Evolutionary conservation across 2,888 invertebrate species (phyloP).

Genomic region (Spilarctia lutea): DNA sequence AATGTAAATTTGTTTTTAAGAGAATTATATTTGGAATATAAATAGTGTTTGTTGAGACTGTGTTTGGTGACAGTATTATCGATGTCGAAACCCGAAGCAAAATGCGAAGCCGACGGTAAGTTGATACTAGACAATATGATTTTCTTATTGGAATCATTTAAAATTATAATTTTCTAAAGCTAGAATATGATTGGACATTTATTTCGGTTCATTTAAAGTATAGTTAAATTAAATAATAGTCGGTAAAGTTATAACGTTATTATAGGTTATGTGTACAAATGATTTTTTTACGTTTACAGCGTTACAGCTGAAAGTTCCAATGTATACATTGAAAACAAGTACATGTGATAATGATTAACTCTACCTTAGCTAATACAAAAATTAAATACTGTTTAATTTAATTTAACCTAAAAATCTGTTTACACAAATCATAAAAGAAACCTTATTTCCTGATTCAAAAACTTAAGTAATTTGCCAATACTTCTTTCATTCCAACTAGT

Average conservation of each 20-base stretch:
- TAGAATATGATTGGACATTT: not conserved
- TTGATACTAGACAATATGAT: constrained; percentile 7
- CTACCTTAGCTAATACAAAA: not conserved
- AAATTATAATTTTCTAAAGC: not conserved
- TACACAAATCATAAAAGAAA: not conserved
- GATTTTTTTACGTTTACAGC: not conserved
- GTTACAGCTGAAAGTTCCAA: not conserved
- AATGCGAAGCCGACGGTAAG: constrained; percentile 64
- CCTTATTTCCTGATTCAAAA: not conserved
- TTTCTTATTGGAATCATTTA: not conserved
- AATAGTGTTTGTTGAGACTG: not conserved
- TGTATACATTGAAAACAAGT: not conserved
- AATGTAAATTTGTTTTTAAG: not conserved
- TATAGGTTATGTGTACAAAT: constrained; percentile 7
- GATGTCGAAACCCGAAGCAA: constrained; percentile 55
- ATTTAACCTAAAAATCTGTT: constrained; percentile 3
- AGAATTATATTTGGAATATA: not conserved
- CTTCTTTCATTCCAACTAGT: not conserved
- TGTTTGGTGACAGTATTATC: constrained; percentile 18
- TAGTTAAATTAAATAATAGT: not conserved
- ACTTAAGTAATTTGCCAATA: not conserved
- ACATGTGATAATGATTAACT: too few relatives aligned
- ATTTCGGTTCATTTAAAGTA: not conserved
- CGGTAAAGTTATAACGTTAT: not conserved
- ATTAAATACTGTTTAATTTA: not conserved